Base-by-base conservation (phyloP, 2,888 invertebrate species). In the Silvanus unidentatus region DNA sequence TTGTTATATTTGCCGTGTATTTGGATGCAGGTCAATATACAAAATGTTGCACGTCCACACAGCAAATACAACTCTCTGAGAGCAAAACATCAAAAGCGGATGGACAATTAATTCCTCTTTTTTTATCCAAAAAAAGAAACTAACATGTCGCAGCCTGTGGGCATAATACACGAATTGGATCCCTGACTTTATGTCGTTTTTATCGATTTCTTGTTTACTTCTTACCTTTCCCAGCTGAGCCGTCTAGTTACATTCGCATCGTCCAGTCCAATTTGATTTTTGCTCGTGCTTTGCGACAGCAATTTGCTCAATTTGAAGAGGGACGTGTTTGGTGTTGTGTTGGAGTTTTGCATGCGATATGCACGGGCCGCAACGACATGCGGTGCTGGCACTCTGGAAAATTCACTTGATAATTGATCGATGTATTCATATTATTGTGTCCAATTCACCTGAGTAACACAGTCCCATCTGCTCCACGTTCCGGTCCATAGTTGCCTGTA, bases 181-280 rank as follows among this genome's bases (percentile, higher is more conserved):
- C n/a, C n/a, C n/a, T n/a, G n/a, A 22, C 8, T 22, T 22, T 22
- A 22, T 22, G 22, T 22, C n/a, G 22, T 22, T 22, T 22, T 3
- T 22, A 8, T 22, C 22, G 3, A 5, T 22, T 22, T 22, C 4
- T 5, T 8, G 8, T 22, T 5, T 5, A 5, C 3, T 22, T 22
- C 73, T 68, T 59, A 80, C 81, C 80, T 74, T 63, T 81, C 81
- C 81, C 81, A 81, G 62, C 81, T 81, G 36, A 81, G 75, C 47
- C 81, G 64, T 44, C 81, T 66, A 0, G 77, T 75, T 1, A 70
- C 69, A 48, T 77, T 71, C 16, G 75, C 73, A 12, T 73, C 72
- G 9, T 72, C 73, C 1, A 66, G 65, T 10, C 75, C 75, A 35
- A 16, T 74, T 66, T 28, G 75, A 68, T 14, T 76, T 64, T 48